These are phyloP conservation scores for Galagoides demidoff DNA, from an alignment of 2,797 vertebrate genomes.

Conservation along the genomic window DNA sequence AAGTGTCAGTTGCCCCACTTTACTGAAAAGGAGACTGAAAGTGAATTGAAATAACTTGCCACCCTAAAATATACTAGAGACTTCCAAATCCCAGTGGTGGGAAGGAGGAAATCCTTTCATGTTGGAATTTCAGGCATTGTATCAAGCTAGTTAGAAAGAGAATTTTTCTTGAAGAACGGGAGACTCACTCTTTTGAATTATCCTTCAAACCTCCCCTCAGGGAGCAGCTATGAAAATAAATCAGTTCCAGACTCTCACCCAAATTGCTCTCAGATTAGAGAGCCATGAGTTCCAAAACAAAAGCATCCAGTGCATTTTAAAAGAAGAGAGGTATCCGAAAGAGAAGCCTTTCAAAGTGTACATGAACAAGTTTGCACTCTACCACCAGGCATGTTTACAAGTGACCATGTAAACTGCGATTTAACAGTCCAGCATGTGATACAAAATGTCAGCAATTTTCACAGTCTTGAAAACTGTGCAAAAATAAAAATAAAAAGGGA, in stretches of 20 bases:
- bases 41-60: constrained; percentile 27
- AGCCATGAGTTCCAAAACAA: not conserved
- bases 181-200: constrained; percentile 33
- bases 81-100: not conserved
- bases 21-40: not conserved
- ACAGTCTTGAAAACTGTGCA: constrained; percentile 77
- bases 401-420: constrained; percentile 54
- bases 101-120: not conserved
- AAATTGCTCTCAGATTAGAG: constrained; percentile 28
- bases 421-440: constrained; percentile 57
- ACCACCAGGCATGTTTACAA: constrained; percentile 41
- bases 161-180: not conserved
- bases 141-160: not conserved
- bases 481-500: constrained; percentile 54
- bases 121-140: constrained; percentile 18
- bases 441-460: constrained; percentile 85
- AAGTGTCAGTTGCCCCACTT: not conserved
- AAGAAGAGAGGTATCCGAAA: not conserved
- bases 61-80: not conserved
- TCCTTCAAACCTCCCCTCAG: not conserved
- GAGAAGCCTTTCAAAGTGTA: not conserved
- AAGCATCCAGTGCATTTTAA: not conserved
- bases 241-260: constrained; percentile 30
- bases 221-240: constrained; percentile 52
- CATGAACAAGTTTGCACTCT: accelerated